Conservation (phyloP, 2,888 invertebrate species). For the Oligia strigilis region DNA sequence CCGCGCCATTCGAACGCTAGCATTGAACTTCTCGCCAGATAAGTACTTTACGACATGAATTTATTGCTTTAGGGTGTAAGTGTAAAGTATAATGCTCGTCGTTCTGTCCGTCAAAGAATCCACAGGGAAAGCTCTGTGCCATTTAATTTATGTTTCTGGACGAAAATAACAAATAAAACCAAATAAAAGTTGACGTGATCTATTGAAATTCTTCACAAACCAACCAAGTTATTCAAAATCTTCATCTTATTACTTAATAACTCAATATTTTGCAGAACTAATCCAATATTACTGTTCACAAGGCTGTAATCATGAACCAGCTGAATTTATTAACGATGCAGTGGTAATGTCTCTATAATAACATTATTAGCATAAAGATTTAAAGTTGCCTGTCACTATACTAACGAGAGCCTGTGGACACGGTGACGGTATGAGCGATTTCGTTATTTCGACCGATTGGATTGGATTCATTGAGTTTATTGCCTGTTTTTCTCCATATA, state of each 20-base stretch:
- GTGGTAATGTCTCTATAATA: constrained; percentile 58
- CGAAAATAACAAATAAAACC: not conserved
- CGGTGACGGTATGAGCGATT: constrained; percentile 41
- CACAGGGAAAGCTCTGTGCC: not conserved
- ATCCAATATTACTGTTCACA: constrained; percentile 2
- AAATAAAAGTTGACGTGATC: not conserved
- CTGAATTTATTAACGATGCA: constrained; percentile 35
- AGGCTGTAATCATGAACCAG: constrained; percentile 26
- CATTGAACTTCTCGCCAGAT: constrained; percentile 64
- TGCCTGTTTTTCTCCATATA: no score
- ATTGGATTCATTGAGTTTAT: no score
- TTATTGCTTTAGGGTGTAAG: constrained; percentile 42
- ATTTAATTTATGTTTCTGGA: not conserved
- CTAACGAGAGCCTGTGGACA: constrained; percentile 24
- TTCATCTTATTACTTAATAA: not conserved
- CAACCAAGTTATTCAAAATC: not conserved
- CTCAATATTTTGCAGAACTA: constrained; percentile 10
- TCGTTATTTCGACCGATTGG: not conserved
- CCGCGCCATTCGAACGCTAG: constrained; percentile 34
- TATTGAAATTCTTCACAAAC: not conserved
- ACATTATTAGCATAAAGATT: constrained; percentile 63
- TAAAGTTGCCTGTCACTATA: constrained; percentile 51
- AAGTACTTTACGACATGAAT: constrained; percentile 38
- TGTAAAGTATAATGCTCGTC: constrained; percentile 18
- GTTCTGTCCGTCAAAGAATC: not conserved